These are phyloP conservation scores for Mustelus asterias DNA, from an alignment of 2,113 vertebrate genomes.

Conservation along the genomic window DNA sequence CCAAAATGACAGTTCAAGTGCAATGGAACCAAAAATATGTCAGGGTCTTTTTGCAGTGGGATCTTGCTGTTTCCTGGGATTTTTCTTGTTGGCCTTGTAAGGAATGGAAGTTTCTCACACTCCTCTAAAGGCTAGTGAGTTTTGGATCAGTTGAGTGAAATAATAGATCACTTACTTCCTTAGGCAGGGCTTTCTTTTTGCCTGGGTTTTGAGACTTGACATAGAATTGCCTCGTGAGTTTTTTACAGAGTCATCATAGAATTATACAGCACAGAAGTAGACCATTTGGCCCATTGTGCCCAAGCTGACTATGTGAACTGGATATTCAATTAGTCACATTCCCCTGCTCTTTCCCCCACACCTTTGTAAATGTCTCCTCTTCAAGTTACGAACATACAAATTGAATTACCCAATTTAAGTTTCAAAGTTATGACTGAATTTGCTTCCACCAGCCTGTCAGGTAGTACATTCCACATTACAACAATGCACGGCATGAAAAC, in stretches of 20 bases:
- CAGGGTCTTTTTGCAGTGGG: background rate
- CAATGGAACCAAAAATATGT: background rate
- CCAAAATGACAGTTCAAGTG: too few relatives aligned
- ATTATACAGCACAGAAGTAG: background rate
- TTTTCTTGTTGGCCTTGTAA: background rate
- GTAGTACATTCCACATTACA: background rate
- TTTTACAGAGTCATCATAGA: background rate
- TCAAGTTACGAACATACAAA: background rate
- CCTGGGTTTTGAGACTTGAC: background rate
- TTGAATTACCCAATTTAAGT: background rate
- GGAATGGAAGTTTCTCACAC: background rate
- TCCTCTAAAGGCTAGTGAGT: background rate
- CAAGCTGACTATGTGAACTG: background rate
- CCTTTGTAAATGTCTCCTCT: background rate
- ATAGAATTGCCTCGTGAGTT: background rate
- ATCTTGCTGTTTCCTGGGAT: background rate
- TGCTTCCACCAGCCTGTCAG: background rate
- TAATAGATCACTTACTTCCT: background rate
- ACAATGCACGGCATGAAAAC: background rate
- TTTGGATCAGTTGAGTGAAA: background rate
- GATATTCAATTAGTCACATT: background rate
- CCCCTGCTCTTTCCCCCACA: background rate
- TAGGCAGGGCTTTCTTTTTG: background rate
- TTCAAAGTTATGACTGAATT: background rate
- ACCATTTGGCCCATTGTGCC: too few relatives aligned